Conservation (phyloP, 53 echinoderm and acorn worm species). For the Mesocentrotus franciscanus region DNA sequence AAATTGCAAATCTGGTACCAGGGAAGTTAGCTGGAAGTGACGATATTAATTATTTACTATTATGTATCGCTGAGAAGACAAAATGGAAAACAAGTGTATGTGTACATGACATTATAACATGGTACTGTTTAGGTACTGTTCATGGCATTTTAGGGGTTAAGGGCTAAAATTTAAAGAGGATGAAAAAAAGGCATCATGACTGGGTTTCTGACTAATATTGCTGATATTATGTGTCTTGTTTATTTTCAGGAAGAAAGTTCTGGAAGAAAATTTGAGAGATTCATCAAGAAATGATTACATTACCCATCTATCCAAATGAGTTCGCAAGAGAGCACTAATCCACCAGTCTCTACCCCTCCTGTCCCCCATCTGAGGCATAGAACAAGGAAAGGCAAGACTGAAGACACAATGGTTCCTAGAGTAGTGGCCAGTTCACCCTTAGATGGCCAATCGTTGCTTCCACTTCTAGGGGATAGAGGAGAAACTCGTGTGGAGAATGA, state of each 20-base stretch:
- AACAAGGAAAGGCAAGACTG: neutral
- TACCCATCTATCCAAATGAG: constrained; percentile 29
- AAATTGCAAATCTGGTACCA: too few relatives aligned
- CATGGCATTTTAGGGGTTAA: neutral
- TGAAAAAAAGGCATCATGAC: neutral
- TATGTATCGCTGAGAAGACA: too few relatives aligned
- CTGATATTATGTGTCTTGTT: neutral
- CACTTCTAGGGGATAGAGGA: neutral
- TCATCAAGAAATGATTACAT: constrained; percentile 2
- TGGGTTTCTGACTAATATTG: neutral
- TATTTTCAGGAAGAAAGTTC: constrained; percentile 6
- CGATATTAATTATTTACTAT: too few relatives aligned
- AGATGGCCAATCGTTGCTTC: neutral
- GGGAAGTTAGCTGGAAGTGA: too few relatives aligned
- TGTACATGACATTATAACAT: too few relatives aligned
- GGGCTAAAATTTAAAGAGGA: neutral
- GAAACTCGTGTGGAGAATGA: neutral
- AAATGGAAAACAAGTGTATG: too few relatives aligned
- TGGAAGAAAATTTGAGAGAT: neutral
- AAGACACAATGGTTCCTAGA: constrained; percentile 54
- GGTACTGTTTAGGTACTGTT: too few relatives aligned
- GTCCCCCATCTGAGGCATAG: constrained; percentile 22
- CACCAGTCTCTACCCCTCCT: neutral
- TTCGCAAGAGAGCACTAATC: neutral
- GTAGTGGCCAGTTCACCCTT: constrained; percentile 2